Evolutionary conservation across 2,113 vertebrate species (phyloP), one percentile per base, ranked within the genome.

Genomic region (Oreochromis spilurus): DNA sequence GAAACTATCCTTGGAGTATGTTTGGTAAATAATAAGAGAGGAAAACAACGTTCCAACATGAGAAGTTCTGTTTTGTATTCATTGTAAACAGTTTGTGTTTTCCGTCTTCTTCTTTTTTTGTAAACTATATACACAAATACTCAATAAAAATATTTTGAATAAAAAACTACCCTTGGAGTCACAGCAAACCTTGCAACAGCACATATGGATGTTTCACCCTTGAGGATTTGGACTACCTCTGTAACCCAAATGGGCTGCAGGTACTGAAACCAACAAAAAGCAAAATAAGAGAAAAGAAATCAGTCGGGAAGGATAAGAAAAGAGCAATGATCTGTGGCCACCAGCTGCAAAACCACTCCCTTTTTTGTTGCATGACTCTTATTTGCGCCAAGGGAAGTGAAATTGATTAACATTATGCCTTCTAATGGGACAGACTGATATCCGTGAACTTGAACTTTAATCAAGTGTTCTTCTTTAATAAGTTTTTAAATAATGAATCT

Each of bases 21-120:
- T 62, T 62, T 62, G 29, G 29, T 62, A 34, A 62, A 62, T 60
- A 19, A 34, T 34, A 62, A 62, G 29, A 19, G 1, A 62, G 29
- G 29, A 19, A 62, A 60, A 34, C 57, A 60, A 34, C 19, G 16
- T 34, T 62, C 58, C 29, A 34, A 62, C 29, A 11, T 34, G 9
- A 60, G 16, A 62, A 62, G 29, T 62, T 62, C 16, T 60, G 29
- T 34, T 62, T 62, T 34, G 58, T 34, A 62, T 62, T 62, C 9
- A 62, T 34, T 60, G 29, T 62, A 62, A 19, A 34, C 16, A 60
- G 16, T 60, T 34, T 60, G 57, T 60, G 57, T 60, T 60, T 19
- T 34, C 29, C 0, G 0, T 6, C 29, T 19, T 60, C 8, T 31
- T 3, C 0, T 24, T 2, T n/a, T 55, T 57, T 57, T 13, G 8